Evolutionary conservation across 2,113 vertebrate genomes (phyloP), one percentile per base, ranked within the genome.

Genomic region (Monopterus albus): DNA sequence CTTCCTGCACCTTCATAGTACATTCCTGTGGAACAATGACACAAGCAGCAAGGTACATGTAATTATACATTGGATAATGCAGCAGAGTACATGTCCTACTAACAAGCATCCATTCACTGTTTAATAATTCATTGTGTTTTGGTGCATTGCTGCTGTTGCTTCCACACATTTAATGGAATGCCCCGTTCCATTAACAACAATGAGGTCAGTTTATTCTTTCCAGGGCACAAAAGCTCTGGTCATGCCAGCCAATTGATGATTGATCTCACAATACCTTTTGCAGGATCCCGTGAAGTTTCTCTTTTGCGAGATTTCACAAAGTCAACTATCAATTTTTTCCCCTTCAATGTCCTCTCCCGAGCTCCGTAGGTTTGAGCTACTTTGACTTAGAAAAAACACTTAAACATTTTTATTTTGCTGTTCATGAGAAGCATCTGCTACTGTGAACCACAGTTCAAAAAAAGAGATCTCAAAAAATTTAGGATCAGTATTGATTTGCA

Each of bases 1-100:
- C 97, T 0, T 97, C 97, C 85, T 99, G 97, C 46, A 99, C 97
- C 85, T 96, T 99, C 21, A 97, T 87, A 0, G 97, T 98, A 84
- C 98, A 99, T 65, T 99, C 98, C 98, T 99, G 51, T 4, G 17
- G 13, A 23, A 46, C 50, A 28, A 49, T 39, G 28, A 60, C 38
- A 78, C 18, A 31, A 65, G 49, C 56, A 72, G 53, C 17, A 18
- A 23, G 36, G 25, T 20, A 35, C n/a, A n/a, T n/a, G 17, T 64
- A 52, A 50, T 56, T 45, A 58, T 68, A 64, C 15, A 8, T 56
- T 49, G 42, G 49, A 77, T 59, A 82, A 78, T 6, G 28, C 51
- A 12, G 26, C 35, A 26, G 58, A 38, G 64, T 43, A 38, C 29
- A 52, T 45, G 76, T 72, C 58, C 68, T 3, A 20, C 51, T 31